Conservation (phyloP, 2,797 vertebrate genomes). For the Orestias chungarensis region DNA sequence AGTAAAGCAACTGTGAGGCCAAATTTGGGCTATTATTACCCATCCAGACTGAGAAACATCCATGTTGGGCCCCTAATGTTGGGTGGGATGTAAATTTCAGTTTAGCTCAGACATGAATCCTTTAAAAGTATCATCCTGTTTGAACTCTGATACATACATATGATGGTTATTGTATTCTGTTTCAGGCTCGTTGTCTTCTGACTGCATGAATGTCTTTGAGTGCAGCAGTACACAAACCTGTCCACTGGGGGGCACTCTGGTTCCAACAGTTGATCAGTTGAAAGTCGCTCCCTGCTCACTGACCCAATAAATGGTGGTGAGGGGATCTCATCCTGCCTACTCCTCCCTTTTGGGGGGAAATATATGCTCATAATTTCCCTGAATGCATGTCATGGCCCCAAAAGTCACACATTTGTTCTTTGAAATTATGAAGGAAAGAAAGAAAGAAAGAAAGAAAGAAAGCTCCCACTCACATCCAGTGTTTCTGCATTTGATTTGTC, state of each 20-base stretch:
- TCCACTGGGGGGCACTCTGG: slow-evolving; percentile 61
- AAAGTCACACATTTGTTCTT: slow-evolving; percentile 41
- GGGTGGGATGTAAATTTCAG: not conserved
- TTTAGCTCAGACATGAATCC: not conserved
- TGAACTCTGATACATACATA: not conserved
- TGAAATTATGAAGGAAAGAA: slow-evolving; percentile 41
- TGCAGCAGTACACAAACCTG: slow-evolving; percentile 1
- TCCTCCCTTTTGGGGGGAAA: slow-evolving; percentile 41
- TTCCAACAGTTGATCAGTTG: slow-evolving; percentile 18
- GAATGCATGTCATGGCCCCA: slow-evolving; percentile 44
- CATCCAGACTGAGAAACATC: not conserved
- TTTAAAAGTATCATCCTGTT: not conserved
- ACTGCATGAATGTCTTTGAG: not conserved
- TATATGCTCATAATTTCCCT: slow-evolving; percentile 47
- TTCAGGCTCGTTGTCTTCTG: not conserved
- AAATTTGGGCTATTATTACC: not conserved
- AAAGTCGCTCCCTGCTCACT: not conserved
- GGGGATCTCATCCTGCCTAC: slow-evolving; percentile 31
- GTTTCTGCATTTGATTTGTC: slow-evolving; percentile 3
- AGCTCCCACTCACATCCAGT: slow-evolving; percentile 26
- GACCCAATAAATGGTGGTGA: slow-evolving; percentile 21
- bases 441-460: not conserved
- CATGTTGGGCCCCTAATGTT: not conserved
- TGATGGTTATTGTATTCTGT: not conserved
- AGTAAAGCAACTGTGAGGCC: not conserved